phyloP scores from a whole-genome alignment of 2,888 invertebrate species.

The Arrhopalites spinosus region DNA sequence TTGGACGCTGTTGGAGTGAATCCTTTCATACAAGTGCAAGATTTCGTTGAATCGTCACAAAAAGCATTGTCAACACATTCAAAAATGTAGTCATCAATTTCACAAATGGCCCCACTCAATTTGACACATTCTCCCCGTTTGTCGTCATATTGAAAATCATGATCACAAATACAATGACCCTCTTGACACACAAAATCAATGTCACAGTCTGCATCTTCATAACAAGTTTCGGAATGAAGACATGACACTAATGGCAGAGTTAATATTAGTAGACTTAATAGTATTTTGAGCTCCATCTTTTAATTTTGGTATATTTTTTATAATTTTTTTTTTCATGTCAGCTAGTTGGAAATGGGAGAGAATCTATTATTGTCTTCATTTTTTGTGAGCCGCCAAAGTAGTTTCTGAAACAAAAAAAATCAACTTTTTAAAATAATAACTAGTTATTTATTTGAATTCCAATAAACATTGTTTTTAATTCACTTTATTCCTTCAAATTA shows the following conservation, averaged over 20 bases:
- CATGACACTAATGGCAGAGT: neutral
- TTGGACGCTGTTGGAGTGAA: neutral
- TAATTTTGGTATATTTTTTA: no score
- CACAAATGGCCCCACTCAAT: constrained; percentile 2
- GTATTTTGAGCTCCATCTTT: neutral
- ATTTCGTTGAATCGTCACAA: neutral
- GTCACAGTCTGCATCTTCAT: neutral
- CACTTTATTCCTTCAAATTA: no score
- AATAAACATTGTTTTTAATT: no score
- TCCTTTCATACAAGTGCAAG: neutral
- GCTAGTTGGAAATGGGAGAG: no score
- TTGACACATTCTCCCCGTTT: neutral
- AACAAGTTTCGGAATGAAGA: constrained; percentile 8
- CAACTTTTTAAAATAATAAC: no score
- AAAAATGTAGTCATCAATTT: neutral
- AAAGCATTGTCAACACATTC: constrained; percentile 13
- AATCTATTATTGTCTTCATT: no score
- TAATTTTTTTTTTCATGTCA: no score
- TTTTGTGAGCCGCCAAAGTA: no score
- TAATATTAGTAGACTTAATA: neutral
- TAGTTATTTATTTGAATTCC: no score
- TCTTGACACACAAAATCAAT: neutral
- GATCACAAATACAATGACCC: constrained; percentile 23
- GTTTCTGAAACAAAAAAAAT: no score
- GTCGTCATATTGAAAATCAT: neutral